A percentile compares a stretch with the other conserved stretches of the same genome.
phyloP scores from a whole-genome alignment of 2,797 vertebrate genomes.

The Gouania willdenowi region DNA sequence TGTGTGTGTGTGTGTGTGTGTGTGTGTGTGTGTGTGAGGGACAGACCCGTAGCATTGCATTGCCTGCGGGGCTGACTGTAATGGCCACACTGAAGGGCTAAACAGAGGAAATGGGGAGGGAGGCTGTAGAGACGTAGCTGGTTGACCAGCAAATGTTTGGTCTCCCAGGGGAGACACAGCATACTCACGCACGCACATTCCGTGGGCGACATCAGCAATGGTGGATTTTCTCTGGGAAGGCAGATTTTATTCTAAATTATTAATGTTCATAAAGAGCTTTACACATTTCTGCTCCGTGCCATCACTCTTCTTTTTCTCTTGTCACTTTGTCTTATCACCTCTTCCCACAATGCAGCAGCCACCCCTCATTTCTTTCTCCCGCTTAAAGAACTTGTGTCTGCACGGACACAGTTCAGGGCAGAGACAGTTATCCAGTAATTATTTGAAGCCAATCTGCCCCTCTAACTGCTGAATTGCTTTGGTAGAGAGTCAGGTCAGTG shows the following conservation, averaged over 20 bases:
- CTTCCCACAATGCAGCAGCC: constrained; percentile 3
- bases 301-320: constrained; percentile 5
- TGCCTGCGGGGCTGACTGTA: constrained; percentile 45
- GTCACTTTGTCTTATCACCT: background rate
- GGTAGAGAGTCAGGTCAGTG: constrained; percentile 16
- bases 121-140: constrained; percentile 42
- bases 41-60: constrained; percentile 19
- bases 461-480: constrained; percentile 4
- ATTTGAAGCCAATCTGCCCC: constrained; percentile 2
- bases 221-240: no score
- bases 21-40: constrained; percentile 7
- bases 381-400: background rate
- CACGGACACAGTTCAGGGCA: constrained; percentile 6
- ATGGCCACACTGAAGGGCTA: constrained; percentile 56
- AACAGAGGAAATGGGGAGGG: constrained; percentile 58
- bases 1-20: constrained; percentile 10
- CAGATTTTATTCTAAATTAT: constrained; percentile 22
- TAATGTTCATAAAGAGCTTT: constrained; percentile 20
- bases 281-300: background rate
- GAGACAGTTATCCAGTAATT: constrained; percentile 30
- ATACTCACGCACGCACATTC: background rate
- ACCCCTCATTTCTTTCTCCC: background rate
- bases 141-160: constrained; percentile 52
- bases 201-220: constrained; percentile 10
- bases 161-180: constrained; percentile 7